phyloP scores from a whole-genome alignment of 2,797 vertebrate genomes.

The Rhinella marina region DNA sequence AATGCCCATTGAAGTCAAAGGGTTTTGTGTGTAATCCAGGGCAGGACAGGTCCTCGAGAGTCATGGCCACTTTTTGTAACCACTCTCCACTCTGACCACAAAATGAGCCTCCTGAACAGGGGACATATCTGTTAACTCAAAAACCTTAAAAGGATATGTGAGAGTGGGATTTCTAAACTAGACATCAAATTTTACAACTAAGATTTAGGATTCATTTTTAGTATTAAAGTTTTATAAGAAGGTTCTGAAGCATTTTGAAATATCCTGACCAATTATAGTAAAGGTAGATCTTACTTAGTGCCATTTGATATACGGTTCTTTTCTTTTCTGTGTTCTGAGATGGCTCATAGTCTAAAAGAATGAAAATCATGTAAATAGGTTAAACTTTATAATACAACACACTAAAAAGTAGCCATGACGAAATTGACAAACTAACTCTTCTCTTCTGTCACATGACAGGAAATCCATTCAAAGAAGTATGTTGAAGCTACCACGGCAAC shows the following conservation, averaged over 20 bases:
- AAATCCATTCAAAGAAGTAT: not conserved
- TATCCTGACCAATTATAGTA: not conserved
- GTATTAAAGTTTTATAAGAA: not conserved
- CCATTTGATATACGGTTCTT: slow-evolving; percentile 96
- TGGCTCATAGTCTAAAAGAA: slow-evolving; percentile 84
- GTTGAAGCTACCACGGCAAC: not conserved
- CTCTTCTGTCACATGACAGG: not conserved
- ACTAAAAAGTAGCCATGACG: not conserved
- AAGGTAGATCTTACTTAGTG: slow-evolving; percentile 83
- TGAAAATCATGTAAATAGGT: not conserved
- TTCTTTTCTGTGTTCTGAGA: slow-evolving; percentile 90
- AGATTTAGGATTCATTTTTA: not conserved
- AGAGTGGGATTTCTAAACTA: not conserved
- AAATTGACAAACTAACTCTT: not conserved
- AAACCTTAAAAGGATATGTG: no score
- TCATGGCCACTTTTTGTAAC: no score
- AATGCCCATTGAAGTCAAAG: no score
- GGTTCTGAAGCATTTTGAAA: not conserved
- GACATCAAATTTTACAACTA: not conserved
- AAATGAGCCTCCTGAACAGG: no score
- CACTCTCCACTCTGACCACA: no score
- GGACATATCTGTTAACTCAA: no score
- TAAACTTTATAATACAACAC: not conserved
- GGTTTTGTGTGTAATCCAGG: no score
- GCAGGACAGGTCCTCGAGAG: no score